Percentiles rank a stretch among this genome's conserved stretches.
Conservation (phyloP, 2,797 vertebrate species). For the Sorex maritimensis region DNA sequence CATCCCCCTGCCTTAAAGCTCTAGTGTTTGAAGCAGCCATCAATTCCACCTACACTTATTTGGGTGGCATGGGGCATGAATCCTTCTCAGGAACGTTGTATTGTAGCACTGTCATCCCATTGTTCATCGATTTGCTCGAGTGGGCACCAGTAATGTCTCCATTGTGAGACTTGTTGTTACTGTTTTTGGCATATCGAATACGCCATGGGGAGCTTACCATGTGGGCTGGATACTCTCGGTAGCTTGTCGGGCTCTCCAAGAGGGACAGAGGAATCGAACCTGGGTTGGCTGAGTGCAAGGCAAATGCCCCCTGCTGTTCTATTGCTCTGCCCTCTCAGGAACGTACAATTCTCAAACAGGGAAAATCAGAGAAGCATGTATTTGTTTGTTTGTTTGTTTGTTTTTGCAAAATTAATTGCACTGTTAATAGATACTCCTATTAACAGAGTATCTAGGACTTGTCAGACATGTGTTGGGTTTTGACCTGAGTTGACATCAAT, state of each 20-base stretch:
- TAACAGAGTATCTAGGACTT: neutral
- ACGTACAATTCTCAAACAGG: neutral
- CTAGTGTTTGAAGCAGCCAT: neutral
- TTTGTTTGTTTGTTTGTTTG: constrained; percentile 53
- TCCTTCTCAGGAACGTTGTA: neutral
- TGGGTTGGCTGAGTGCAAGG: too few species aligned
- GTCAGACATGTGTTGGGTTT: neutral
- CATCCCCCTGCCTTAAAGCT: neutral
- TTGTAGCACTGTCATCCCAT: too few species aligned
- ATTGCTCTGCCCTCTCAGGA: neutral
- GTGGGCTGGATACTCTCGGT: too few species aligned
- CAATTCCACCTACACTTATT: neutral
- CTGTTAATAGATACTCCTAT: too few species aligned
- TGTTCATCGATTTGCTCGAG: too few species aligned
- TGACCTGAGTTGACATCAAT: neutral
- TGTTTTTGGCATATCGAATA: too few species aligned
- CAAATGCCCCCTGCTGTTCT: too few species aligned
- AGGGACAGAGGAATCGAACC: too few species aligned
- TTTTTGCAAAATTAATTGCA: neutral
- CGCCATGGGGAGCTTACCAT: too few species aligned
- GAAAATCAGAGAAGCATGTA: neutral
- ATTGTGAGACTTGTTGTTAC: too few species aligned
- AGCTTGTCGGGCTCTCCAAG: too few species aligned
- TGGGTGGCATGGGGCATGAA: neutral
- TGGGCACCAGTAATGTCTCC: too few species aligned